Base-by-base conservation (phyloP, 2,113 vertebrate genomes). In the Gulo gulo region DNA sequence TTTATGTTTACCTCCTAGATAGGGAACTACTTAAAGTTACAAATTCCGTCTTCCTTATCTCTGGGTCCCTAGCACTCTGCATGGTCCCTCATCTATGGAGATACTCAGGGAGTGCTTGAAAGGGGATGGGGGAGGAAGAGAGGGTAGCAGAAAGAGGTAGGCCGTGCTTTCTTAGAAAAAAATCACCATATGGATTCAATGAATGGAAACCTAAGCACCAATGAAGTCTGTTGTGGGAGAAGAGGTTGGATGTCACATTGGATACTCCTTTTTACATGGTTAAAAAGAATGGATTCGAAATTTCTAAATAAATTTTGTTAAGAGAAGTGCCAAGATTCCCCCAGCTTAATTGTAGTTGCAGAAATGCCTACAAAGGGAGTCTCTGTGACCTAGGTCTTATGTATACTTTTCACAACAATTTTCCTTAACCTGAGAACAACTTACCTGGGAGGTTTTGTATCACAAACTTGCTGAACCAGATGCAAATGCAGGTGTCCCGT, bases 381-480 rank as follows among this genome's bases (percentile, higher is more conserved):
- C n/a, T 57, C 71, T 0, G 0, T 91, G 95, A 93, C 91, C 45
- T 61, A n/a, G 55, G 87, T 82, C 57, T 1, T 0, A 90, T 16
- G 23, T 88, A 96, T 96, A 23, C 26, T 84, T n/a, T 96, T 98
- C 69, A 20, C 61, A 96, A 95, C 71, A 39, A 21, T 89, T 83
- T 52, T 36, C 42, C 20, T 29, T 84, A 88, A 81, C 83, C 94
- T 52, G 57, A 85, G 94, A 97, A 96, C 89, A 20, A 89, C 91
- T 94, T 97, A 98, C 98, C 97, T 98, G 94, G 92, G 88, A 98
- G 93, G 36, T 97, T 97, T 96, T 96, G 59, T 57, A 67, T 96
- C 93, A 39, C 67, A 89, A 97, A 90, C 96, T 97, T 97, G 97
- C 95, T 98, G 97, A 97, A 92, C 79, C 98, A 98, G 98, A 97